These are phyloP conservation scores for Ectemnius lituratus DNA, from an alignment of 2,888 invertebrate species.

Conservation along the genomic window DNA sequence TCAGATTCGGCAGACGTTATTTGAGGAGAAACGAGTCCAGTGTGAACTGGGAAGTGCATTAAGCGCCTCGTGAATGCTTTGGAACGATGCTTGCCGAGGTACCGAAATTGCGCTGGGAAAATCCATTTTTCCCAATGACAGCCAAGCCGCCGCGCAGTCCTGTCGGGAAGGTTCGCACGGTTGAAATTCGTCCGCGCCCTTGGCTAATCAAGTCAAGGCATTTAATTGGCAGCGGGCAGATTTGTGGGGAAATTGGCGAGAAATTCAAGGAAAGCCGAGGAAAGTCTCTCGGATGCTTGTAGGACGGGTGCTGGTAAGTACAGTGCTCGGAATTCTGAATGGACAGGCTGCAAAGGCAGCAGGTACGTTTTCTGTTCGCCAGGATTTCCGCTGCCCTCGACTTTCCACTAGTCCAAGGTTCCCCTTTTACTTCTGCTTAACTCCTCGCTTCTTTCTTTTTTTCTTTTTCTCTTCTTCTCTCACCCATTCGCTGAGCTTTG, in stretches of 20 bases:
- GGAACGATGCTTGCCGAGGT: too few species aligned
- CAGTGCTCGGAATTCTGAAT: not conserved
- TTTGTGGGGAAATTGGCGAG: not conserved
- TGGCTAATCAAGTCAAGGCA: not conserved
- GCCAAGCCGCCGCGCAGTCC: not conserved
- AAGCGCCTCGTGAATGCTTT: too few species aligned
- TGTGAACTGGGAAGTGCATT: too few species aligned
- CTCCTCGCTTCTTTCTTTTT: conserved; percentile 8
- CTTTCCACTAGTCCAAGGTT: too few species aligned
- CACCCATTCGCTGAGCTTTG: not conserved
- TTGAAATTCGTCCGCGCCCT: not conserved
- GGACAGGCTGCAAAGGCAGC: not conserved
- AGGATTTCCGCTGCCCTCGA: not conserved
- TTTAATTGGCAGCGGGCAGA: conserved; percentile 25
- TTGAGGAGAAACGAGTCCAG: too few species aligned
- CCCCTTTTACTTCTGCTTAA: conserved; percentile 9
- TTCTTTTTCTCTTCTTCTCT: too few species aligned
- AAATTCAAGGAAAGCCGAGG: not conserved
- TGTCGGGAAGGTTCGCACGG: not conserved
- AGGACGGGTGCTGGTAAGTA: not conserved
- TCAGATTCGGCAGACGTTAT: too few species aligned
- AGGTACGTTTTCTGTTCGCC: not conserved
- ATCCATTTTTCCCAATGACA: not conserved
- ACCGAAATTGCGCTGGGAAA: too few species aligned
- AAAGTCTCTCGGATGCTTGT: not conserved